Conservation (phyloP, 1,140 invertebrate species). For the Drosophila gunungcola region DNA sequence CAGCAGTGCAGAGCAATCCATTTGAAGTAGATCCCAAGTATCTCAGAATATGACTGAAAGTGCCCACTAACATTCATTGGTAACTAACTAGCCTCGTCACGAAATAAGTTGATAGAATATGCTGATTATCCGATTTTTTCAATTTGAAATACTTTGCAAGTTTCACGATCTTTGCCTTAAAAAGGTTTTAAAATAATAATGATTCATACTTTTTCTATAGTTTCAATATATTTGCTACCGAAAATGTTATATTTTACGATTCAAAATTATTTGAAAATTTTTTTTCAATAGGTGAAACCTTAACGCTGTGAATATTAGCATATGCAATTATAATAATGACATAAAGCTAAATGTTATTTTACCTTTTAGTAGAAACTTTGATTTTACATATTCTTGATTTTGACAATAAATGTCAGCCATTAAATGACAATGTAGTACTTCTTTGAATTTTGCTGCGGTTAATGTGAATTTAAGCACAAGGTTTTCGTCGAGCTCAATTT, state of each 20-base stretch:
- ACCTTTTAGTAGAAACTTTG: too few relatives aligned
- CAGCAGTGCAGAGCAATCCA: conserved; percentile 21
- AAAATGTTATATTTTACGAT: too few relatives aligned
- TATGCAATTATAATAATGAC: too few relatives aligned
- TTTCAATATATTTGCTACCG: too few relatives aligned
- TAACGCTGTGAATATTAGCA: too few relatives aligned
- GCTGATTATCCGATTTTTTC: not conserved
- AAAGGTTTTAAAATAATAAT: too few relatives aligned
- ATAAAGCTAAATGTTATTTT: too few relatives aligned
- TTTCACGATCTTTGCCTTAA: too few relatives aligned
- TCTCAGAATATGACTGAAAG: not conserved
- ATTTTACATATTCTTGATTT: not conserved
- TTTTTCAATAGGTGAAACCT: too few relatives aligned
- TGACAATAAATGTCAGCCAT: not conserved
- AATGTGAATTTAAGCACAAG: conserved; percentile 41
- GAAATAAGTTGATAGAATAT: not conserved
- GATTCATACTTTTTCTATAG: too few relatives aligned
- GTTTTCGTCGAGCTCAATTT: conserved; percentile 32
- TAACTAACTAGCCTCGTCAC: conserved; percentile 13
- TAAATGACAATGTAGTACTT: not conserved
- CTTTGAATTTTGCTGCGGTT: conserved; percentile 18
- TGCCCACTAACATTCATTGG: not conserved
- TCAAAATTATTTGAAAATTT: too few relatives aligned
- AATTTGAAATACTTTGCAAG: too few relatives aligned
- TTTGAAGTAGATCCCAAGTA: conserved; percentile 21